These are phyloP conservation scores for Myathropa florea DNA, from an alignment of 2,888 invertebrate genomes.

Conservation along the genomic window DNA sequence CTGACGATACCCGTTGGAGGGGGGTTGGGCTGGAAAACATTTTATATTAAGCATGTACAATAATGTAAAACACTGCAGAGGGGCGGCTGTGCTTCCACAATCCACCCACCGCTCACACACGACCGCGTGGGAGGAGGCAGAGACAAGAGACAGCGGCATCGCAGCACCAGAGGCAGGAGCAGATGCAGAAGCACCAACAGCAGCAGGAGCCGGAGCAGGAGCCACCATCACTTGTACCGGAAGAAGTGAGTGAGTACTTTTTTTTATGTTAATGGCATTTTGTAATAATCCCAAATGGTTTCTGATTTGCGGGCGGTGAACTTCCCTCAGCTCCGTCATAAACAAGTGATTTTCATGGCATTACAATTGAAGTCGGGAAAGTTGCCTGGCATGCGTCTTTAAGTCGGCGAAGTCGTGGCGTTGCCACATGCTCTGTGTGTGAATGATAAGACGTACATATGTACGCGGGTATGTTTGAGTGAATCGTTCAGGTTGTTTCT, in stretches of 20 bases:
- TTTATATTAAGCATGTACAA: constrained; percentile 51
- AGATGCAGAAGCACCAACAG: background rate
- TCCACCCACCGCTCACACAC: background rate
- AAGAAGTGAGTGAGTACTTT: constrained; percentile 45
- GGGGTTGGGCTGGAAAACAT: constrained; percentile 41
- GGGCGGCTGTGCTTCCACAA: background rate
- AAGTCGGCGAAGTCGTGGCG: background rate
- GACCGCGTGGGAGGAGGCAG: background rate
- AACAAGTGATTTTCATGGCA: constrained; percentile 44
- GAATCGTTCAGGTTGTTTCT: background rate
- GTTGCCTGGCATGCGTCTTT: constrained; percentile 1
- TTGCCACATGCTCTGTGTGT: background rate
- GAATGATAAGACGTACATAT: too few species aligned
- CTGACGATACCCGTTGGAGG: background rate
- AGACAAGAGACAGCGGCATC: background rate
- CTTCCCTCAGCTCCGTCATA: constrained; percentile 31
- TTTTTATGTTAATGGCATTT: constrained; percentile 60
- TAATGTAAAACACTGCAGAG: constrained; percentile 52
- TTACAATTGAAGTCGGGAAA: constrained; percentile 11
- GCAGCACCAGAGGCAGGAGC: background rate
- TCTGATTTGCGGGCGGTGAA: constrained; percentile 54
- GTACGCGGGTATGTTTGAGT: background rate
- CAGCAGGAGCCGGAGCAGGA: background rate
- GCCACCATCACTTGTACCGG: constrained; percentile 40
- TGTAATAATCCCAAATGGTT: constrained; percentile 64